Percentiles rank a stretch among this genome's conserved stretches.
Evolutionary conservation across 2,113 vertebrate genomes (phyloP).

Genomic region (Chiloscyllium plagiosum): DNA sequence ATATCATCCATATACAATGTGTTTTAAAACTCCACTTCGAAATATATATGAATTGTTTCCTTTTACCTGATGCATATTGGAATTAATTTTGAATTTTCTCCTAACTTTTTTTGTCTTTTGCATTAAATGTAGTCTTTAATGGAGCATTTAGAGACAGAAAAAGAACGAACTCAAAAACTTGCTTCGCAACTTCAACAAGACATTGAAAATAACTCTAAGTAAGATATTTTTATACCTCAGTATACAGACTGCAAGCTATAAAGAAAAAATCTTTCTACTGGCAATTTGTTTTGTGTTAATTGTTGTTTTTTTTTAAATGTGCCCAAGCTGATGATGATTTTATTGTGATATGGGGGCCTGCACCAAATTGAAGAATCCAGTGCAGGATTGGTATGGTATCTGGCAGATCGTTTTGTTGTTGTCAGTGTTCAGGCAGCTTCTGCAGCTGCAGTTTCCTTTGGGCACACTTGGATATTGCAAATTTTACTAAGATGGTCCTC

Average conservation of each 20-base stretch:
- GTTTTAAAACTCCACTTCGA: not conserved
- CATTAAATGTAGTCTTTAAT: constrained; percentile 60
- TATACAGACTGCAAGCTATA: not conserved
- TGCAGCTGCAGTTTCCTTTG: not conserved
- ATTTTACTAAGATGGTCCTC: not conserved
- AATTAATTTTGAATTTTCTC: not conserved
- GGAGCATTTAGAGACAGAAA: constrained; percentile 68
- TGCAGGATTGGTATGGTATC: not conserved
- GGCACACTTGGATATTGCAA: not conserved
- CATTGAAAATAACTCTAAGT: constrained; percentile 83
- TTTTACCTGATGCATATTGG: not conserved
- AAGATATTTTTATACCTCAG: constrained; percentile 47
- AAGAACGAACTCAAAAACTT: constrained; percentile 66
- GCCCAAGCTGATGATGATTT: not conserved
- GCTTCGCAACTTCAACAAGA: constrained; percentile 76
- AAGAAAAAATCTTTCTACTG: not conserved
- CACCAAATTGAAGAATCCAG: not conserved
- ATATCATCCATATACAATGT: not conserved
- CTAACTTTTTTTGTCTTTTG: constrained; percentile 40
- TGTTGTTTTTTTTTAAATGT: not conserved
- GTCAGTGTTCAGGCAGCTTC: not conserved
- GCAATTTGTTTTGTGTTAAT: not conserved
- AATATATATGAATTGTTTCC: not conserved
- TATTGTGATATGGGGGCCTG: not conserved
- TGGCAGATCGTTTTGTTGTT: not conserved